Evolutionary conservation across 2,797 vertebrate species (phyloP).

Genomic region (Lateolabrax maculatus): DNA sequence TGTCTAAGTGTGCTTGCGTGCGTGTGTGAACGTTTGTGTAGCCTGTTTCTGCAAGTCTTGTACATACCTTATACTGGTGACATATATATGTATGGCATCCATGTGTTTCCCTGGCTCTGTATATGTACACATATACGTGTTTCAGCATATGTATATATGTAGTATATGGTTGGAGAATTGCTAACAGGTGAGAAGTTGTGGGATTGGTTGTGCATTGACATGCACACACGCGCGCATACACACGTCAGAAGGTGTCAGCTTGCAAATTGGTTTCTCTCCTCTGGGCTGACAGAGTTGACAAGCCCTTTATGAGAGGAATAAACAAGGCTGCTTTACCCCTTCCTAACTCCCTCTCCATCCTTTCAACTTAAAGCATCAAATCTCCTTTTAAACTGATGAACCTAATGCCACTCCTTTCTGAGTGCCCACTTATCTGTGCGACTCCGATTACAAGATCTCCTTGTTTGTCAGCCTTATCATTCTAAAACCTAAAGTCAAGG

Average conservation of each 20-base stretch:
- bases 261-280: slow-evolving; percentile 82
- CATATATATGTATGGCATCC: neutral
- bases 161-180: slow-evolving; percentile 8
- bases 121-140: neutral
- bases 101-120: neutral
- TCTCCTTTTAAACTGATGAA: slow-evolving; percentile 65
- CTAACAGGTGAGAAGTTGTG: slow-evolving; percentile 46
- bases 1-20: slow-evolving; percentile 46
- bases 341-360: slow-evolving; percentile 37
- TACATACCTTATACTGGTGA: neutral
- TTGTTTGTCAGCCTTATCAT: slow-evolving; percentile 36
- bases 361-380: slow-evolving; percentile 69
- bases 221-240: slow-evolving; percentile 26
- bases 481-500: slow-evolving; percentile 30
- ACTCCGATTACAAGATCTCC: slow-evolving; percentile 39
- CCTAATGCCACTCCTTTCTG: slow-evolving; percentile 31
- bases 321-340: slow-evolving; percentile 66
- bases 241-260: slow-evolving; percentile 75
- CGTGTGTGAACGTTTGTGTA: slow-evolving; percentile 9
- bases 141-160: neutral
- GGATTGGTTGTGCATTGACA: slow-evolving; percentile 40
- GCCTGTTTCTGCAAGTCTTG: neutral
- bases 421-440: slow-evolving; percentile 48
- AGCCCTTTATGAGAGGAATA: slow-evolving; percentile 79
- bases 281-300: slow-evolving; percentile 80